Conservation (phyloP, 2,888 invertebrate species). For the Lycocerus yunnanus region DNA sequence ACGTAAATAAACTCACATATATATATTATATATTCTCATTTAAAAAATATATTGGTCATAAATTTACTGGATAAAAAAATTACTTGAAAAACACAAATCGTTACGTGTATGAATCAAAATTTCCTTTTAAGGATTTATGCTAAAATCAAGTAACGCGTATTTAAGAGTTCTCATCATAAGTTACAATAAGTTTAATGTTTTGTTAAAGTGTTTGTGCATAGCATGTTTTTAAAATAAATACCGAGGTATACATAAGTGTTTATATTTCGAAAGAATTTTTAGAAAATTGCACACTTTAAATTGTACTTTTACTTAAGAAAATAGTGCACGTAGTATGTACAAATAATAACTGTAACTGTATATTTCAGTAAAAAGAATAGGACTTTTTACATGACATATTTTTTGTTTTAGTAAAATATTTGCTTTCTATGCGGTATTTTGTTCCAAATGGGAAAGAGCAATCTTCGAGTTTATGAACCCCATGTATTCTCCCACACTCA, state of each 20-base stretch:
- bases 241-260: too few species aligned
- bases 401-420: constrained; percentile 22
- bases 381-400: constrained; percentile 10
- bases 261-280: background rate
- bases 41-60: background rate
- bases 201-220: too few species aligned
- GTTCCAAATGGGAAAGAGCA: constrained; percentile 28
- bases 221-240: too few species aligned
- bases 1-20: background rate
- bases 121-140: background rate
- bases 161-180: background rate
- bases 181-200: too few species aligned
- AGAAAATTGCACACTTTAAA: background rate
- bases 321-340: background rate
- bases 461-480: constrained; percentile 22
- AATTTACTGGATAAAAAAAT: constrained; percentile 1
- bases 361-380: constrained; percentile 11
- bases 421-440: constrained; percentile 21
- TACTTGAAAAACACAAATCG: background rate
- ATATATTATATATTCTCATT: constrained; percentile 1
- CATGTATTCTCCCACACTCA: constrained; percentile 22
- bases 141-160: background rate
- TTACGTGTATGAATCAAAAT: background rate
- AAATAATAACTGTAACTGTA: background rate
- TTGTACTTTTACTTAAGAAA: background rate